Evolutionary conservation across 2,888 invertebrate genomes (phyloP), one percentile per base, ranked within the genome.

Genomic region (Gasteruption jaculator): DNA sequence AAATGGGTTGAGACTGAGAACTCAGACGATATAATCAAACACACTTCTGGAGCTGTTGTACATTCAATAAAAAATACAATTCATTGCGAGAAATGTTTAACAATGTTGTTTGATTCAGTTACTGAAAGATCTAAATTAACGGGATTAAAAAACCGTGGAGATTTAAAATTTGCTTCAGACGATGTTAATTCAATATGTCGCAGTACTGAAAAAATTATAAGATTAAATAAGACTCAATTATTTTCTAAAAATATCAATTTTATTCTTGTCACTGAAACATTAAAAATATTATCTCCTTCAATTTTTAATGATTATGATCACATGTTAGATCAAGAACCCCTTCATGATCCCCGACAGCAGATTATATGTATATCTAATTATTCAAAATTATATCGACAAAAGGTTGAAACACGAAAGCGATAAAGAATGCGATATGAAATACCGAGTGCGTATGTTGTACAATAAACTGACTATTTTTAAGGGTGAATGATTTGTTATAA

Each of bases 121-220:
- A 11, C 32, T 3, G 16, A 21, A 8, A 24, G 25, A 21, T 40
- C 40, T 8, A 26, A 33, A 33, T 33, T 33, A 26, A 40, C 40
- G 10, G 30, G 12, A 33, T n/a, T 33, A 18, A 33, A 16, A 29
- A 40, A 40, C 20, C 12, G 30, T 18, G 33, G n/a, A n/a, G 33
- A 34, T 11, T 29, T 40, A 31, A 22, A 25, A n/a, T 40, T 16
- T 40, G 40, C 40, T 18, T 40, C 40, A 20, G 16, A 33, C 12
- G 40, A 40, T 18, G 33, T 34, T 26, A 16, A 12, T n/a, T 39
- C 21, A 2, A 39, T 32, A 14, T 39, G 39, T 16, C 15, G 21
- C 7, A 20, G 21, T 10, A 26, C 22, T 5, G 32, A 39, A 31
- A 30, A 32, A 21, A 31, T 32, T 14, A 11, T 39, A 31, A 30